These are phyloP conservation scores for Gryllus bimaculatus DNA, from an alignment of 1,140 invertebrate species.

Conservation along the genomic window DNA sequence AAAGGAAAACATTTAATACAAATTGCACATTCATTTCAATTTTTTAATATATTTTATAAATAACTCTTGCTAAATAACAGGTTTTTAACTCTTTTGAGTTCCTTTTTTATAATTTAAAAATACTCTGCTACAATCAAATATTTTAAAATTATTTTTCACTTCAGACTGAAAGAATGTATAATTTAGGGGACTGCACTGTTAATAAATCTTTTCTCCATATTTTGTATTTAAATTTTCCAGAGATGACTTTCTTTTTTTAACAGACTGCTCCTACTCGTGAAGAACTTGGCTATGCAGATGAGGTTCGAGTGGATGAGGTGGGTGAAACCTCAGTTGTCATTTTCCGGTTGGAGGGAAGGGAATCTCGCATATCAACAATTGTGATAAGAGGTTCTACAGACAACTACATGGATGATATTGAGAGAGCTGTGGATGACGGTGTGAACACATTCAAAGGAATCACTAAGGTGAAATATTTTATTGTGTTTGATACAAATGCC, in stretches of 20 bases:
- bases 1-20: no score
- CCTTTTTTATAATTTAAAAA: not conserved
- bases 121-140: not conserved
- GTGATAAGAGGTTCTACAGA: constrained; percentile 93
- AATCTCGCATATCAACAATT: constrained; percentile 85
- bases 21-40: not conserved
- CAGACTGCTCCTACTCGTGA: constrained; percentile 72
- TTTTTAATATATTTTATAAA: no score
- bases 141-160: not conserved
- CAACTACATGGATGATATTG: constrained; percentile 98
- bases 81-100: not conserved
- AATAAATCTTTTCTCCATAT: no score
- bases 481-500: not conserved
- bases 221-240: not conserved
- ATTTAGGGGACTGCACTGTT: no score
- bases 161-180: no score
- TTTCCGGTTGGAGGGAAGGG: constrained; percentile 70
- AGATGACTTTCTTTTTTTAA: constrained; percentile 22
- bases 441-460: constrained; percentile 96
- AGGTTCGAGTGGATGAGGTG: constrained; percentile 88
- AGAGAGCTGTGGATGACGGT: constrained; percentile 95
- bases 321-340: constrained; percentile 90
- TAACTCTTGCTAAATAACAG: not conserved
- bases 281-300: constrained; percentile 88
- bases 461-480: constrained; percentile 13